Percentiles rank a stretch among this genome's conserved stretches.
phyloP scores from a whole-genome alignment of 2,113 vertebrate genomes.

The Alces alces region DNA sequence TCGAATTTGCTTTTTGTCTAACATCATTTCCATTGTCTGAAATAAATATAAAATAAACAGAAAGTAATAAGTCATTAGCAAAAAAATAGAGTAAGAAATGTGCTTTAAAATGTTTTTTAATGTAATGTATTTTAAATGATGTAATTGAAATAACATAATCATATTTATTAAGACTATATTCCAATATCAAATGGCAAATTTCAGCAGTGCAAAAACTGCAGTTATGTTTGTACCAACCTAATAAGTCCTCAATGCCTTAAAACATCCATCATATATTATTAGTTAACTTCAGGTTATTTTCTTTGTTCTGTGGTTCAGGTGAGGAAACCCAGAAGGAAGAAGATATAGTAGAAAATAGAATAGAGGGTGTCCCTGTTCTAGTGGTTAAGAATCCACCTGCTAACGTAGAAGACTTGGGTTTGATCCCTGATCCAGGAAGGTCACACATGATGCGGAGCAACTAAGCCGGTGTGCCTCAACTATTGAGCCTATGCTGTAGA shows the following conservation, averaged over 20 bases:
- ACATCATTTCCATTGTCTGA: neutral
- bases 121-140: neutral
- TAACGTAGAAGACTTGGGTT: neutral
- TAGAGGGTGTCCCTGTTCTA: neutral
- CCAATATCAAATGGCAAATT: neutral
- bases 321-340: neutral
- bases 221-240: neutral
- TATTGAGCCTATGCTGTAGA: neutral
- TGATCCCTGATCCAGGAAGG: neutral
- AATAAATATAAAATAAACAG: neutral
- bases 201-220: neutral
- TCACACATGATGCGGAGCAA: neutral
- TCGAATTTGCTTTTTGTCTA: neutral
- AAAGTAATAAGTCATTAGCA: neutral
- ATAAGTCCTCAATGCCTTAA: neutral
- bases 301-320: neutral
- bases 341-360: neutral
- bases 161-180: neutral
- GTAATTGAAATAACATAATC: neutral
- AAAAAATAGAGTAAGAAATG: neutral
- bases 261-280: neutral
- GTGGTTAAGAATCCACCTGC: neutral
- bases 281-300: conserved; percentile 10
- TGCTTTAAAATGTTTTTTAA: neutral
- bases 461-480: neutral